phyloP scores from a whole-genome alignment of 2,888 invertebrate genomes.

The Leptodirus hochenwartii region DNA sequence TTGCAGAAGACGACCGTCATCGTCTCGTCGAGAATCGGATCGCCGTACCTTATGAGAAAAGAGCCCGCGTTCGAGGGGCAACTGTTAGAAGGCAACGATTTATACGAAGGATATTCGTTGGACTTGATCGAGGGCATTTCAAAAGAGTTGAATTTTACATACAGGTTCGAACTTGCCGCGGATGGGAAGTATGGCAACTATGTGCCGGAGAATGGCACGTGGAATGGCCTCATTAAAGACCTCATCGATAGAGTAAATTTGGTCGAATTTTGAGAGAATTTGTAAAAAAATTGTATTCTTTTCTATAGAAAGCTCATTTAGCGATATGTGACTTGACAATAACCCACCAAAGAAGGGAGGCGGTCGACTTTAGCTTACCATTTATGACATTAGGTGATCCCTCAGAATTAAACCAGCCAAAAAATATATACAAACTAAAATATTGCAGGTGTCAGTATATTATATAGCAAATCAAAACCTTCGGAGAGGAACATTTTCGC shows the following conservation, averaged over 20 bases:
- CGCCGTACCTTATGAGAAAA: conserved; percentile 47
- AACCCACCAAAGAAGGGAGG: conserved; percentile 70
- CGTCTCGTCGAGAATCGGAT: conserved; percentile 51
- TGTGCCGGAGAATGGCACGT: conserved; percentile 46
- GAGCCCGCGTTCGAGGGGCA: conserved; percentile 36
- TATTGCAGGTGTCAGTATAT: conserved; percentile 53
- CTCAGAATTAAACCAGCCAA: not conserved
- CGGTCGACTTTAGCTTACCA: conserved; percentile 90
- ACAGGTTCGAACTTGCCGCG: conserved; percentile 47
- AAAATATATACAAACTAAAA: not conserved
- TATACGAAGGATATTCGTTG: conserved; percentile 77
- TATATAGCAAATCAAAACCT: conserved; percentile 61
- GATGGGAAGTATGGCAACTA: conserved; percentile 51
- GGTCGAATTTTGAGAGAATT: conserved; percentile 13
- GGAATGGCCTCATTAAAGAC: conserved; percentile 61
- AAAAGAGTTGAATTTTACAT: conserved; percentile 34
- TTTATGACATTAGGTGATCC: conserved; percentile 77
- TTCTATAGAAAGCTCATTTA: conserved; percentile 71
- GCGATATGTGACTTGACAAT: conserved; percentile 93
- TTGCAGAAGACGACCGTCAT: conserved; percentile 30
- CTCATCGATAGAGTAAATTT: conserved; percentile 50
- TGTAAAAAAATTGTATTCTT: conserved; percentile 6
- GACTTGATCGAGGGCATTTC: conserved; percentile 75
- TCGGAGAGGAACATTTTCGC: conserved; percentile 71
- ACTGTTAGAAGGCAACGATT: conserved; percentile 47